Evolutionary conservation across 2,113 vertebrate genomes (phyloP).

Genomic region (Sitta europaea): DNA sequence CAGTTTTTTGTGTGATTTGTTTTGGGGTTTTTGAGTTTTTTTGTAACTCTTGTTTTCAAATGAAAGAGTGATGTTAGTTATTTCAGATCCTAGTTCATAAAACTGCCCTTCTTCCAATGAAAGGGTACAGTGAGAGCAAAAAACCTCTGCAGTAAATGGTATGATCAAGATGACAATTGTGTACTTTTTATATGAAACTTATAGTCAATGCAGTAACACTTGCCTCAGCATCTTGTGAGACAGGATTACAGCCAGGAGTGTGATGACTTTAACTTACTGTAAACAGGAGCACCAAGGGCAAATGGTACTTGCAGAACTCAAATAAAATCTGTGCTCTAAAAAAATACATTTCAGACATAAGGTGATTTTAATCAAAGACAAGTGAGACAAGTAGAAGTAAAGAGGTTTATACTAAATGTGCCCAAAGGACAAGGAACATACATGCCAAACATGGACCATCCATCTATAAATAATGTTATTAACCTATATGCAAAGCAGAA

Average conservation of each 20-base stretch:
- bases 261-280: neutral
- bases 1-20: neutral
- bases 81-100: neutral
- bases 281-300: neutral
- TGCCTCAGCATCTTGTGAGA: neutral
- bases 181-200: neutral
- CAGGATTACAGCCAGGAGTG: neutral
- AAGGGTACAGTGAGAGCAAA: neutral
- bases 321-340: neutral
- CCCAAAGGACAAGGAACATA: neutral
- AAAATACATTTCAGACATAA: neutral
- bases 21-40: neutral
- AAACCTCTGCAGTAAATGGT: neutral
- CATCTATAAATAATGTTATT: neutral
- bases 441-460: accelerated
- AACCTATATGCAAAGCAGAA: neutral
- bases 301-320: neutral
- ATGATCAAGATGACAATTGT: neutral
- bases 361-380: neutral
- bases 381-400: neutral
- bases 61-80: neutral
- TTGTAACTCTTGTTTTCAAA: neutral
- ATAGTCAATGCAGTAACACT: neutral
- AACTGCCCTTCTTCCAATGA: neutral
- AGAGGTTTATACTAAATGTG: neutral